phyloP scores from a whole-genome alignment of 2,888 invertebrate genomes.

The Agrotis clavis region DNA sequence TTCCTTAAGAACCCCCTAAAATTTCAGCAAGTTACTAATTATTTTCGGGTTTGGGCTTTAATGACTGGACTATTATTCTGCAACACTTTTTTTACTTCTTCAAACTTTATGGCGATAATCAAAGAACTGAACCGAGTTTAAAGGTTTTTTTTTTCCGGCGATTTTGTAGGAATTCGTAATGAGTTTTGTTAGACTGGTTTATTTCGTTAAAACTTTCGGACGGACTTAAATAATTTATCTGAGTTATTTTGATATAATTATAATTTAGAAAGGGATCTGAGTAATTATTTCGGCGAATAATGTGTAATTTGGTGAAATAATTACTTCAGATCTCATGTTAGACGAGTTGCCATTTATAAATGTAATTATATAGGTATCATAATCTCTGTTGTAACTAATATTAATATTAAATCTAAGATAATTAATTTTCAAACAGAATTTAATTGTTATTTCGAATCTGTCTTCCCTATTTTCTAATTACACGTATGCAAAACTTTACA shows the following conservation, averaged over 20 bases:
- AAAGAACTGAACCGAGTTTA: conserved; percentile 34
- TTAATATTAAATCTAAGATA: not conserved
- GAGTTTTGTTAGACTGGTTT: conserved; percentile 22
- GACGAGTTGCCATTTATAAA: conserved; percentile 18
- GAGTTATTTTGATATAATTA: conserved; percentile 24
- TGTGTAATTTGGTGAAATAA: conserved; percentile 19
- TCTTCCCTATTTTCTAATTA: not conserved
- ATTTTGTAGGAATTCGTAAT: conserved; percentile 29
- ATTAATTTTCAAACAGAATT: not conserved
- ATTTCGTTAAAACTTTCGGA: conserved; percentile 7
- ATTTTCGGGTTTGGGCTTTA: too few species aligned
- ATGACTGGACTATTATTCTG: too few species aligned
- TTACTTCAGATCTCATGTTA: conserved; percentile 20
- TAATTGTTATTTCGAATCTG: not conserved
- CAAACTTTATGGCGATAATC: conserved; percentile 54
- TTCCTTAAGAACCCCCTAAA: too few species aligned
- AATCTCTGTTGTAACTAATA: not conserved
- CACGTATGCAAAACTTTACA: too few species aligned
- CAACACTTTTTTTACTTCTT: conserved; percentile 48
- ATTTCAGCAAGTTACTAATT: too few species aligned
- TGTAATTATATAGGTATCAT: conserved; percentile 1
- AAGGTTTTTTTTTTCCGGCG: conserved; percentile 28
- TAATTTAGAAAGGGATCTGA: conserved; percentile 11
- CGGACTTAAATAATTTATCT: conserved; percentile 1
- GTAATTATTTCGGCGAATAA: conserved; percentile 10